Conservation (phyloP, 1,140 invertebrate species). For the Macrocentrus cingulum region DNA sequence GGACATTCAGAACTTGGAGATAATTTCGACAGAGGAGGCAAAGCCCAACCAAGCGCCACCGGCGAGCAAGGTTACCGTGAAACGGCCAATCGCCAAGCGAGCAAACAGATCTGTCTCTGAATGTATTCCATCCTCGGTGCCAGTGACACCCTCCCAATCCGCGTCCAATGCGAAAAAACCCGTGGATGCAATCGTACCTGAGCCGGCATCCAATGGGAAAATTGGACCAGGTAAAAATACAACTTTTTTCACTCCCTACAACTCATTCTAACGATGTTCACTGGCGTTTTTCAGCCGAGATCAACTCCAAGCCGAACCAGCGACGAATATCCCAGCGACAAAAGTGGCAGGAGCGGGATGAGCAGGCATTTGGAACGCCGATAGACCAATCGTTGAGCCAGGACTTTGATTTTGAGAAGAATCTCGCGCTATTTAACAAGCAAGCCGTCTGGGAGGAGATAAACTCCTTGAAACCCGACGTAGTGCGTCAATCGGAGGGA, state of each 20-base stretch:
- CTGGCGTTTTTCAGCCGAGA: conserved; percentile 25
- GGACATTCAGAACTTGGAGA: conserved; percentile 65
- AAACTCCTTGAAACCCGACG: conserved; percentile 70
- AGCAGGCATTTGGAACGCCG: conserved; percentile 66
- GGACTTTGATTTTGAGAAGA: conserved; percentile 94
- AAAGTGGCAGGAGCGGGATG: conserved; percentile 57
- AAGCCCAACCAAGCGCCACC: conserved; percentile 38
- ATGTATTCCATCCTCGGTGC: conserved; percentile 40
- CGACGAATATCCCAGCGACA: conserved; percentile 44
- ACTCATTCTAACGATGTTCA: conserved; percentile 1
- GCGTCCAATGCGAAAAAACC: conserved; percentile 36
- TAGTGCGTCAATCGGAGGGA: conserved; percentile 60
- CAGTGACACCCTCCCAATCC: conserved; percentile 31
- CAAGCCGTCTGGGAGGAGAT: conserved; percentile 67
- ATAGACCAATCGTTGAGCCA: conserved; percentile 64
- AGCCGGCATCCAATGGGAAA: conserved; percentile 48
- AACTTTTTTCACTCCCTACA: conserved; percentile 51
- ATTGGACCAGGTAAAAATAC: conserved; percentile 35
- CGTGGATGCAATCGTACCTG: conserved; percentile 26
- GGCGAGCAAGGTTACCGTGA: conserved; percentile 60
- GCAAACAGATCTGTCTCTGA: conserved; percentile 59
- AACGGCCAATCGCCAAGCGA: conserved; percentile 62
- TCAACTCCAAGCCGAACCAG: conserved; percentile 37
- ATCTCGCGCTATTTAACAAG: conserved; percentile 88
- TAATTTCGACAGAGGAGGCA: conserved; percentile 62